These are phyloP conservation scores for Sebastiscus albofasciatus DNA, from an alignment of 2,797 vertebrate genomes.

Conservation along the genomic window DNA sequence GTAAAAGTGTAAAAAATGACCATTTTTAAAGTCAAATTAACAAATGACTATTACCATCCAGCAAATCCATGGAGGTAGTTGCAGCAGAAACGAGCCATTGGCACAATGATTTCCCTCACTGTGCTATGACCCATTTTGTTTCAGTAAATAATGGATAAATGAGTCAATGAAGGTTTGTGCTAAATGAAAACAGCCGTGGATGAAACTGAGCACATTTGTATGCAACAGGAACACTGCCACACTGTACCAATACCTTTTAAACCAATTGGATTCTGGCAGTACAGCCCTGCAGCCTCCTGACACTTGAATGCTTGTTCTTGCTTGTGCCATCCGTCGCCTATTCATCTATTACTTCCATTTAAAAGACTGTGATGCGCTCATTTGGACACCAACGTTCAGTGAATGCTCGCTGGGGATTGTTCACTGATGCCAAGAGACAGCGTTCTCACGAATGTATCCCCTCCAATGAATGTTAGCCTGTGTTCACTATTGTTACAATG, in stretches of 20 bases:
- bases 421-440: constrained; percentile 40
- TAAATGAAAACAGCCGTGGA: constrained; percentile 21
- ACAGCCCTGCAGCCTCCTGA: constrained; percentile 22
- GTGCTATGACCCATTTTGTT: constrained; percentile 30
- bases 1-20: neutral
- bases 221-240: constrained; percentile 28
- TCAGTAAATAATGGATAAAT: constrained; percentile 42
- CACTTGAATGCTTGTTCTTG: constrained; percentile 46
- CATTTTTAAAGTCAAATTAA: neutral
- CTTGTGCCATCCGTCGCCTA: constrained; percentile 42
- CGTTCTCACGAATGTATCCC: constrained; percentile 19
- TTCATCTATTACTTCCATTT: constrained; percentile 59
- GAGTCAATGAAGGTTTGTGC: constrained; percentile 30
- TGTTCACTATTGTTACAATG: constrained; percentile 41
- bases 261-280: constrained; percentile 41
- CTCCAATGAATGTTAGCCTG: constrained; percentile 51
- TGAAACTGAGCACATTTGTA: constrained; percentile 47
- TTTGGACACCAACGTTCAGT: constrained; percentile 31
- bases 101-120: constrained; percentile 5
- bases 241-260: constrained; percentile 26
- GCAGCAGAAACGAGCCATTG: neutral
- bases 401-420: constrained; percentile 36
- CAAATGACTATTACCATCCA: neutral
- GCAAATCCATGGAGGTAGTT: neutral
- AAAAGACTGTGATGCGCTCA: constrained; percentile 32